phyloP scores from a whole-genome alignment of 2,113 vertebrate species.

The Nicator chloris region DNA sequence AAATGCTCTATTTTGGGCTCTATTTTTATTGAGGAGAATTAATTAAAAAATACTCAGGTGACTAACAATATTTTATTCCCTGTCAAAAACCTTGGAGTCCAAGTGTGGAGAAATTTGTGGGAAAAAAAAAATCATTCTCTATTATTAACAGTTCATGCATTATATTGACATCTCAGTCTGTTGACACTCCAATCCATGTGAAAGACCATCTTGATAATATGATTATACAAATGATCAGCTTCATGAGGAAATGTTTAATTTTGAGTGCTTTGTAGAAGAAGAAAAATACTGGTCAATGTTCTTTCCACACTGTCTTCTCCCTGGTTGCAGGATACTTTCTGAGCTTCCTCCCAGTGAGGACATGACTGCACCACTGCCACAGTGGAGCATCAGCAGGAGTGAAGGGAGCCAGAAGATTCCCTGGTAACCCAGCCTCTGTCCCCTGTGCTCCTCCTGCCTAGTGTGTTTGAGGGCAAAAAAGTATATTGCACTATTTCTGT shows the following conservation, averaged over 20 bases:
- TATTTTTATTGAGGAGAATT: background rate
- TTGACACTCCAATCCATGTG: background rate
- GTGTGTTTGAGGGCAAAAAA: background rate
- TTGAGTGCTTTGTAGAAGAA: background rate
- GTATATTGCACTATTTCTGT: background rate
- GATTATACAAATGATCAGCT: slow-evolving; percentile 34
- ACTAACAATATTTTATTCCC: background rate
- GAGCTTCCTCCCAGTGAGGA: background rate
- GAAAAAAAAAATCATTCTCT: background rate
- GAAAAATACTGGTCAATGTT: background rate
- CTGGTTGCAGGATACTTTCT: background rate
- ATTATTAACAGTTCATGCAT: background rate
- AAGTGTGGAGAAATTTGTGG: background rate
- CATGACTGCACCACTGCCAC: background rate
- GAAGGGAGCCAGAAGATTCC: background rate
- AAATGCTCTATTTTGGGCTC: background rate
- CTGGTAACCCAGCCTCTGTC: background rate
- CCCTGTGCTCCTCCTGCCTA: background rate
- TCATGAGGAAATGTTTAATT: slow-evolving; percentile 9
- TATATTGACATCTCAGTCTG: background rate
- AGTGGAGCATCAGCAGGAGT: background rate
- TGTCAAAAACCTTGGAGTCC: background rate
- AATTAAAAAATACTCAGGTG: background rate
- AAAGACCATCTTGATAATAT: slow-evolving; percentile 10
- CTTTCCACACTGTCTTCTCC: background rate